phyloP scores from a whole-genome alignment of 2,888 invertebrate species.

The Dilophus febrilis region DNA sequence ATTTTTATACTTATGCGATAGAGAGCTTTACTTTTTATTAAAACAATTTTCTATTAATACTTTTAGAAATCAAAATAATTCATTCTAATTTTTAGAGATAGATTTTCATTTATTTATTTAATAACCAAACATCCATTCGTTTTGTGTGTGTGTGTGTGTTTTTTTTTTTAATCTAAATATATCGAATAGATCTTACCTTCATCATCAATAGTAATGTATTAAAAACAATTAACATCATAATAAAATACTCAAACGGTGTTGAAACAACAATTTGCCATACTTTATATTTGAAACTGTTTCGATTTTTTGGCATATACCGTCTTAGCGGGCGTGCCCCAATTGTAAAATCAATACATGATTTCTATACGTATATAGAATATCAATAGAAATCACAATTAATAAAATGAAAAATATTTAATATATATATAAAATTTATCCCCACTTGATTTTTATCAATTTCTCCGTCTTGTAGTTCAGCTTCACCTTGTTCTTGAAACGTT shows the following conservation, averaged over 20 bases:
- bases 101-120: no score
- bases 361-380: no score
- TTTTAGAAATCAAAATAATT: no score
- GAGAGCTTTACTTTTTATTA: no score
- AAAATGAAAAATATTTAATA: not conserved
- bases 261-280: slow-evolving; percentile 98
- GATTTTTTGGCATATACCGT: slow-evolving; percentile 98
- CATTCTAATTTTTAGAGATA: no score
- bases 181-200: no score
- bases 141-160: no score
- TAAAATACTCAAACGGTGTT: slow-evolving; percentile 98
- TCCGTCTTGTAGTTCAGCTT: slow-evolving; percentile 97
- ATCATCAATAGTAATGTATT: slow-evolving; percentile 99
- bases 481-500: slow-evolving; percentile 99
- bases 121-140: no score
- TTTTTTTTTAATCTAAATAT: no score
- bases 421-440: slow-evolving; percentile 12
- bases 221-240: slow-evolving; percentile 98
- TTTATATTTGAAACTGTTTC: slow-evolving; percentile 93
- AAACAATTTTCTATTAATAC: no score
- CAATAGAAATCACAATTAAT: no score
- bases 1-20: no score
- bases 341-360: slow-evolving; percentile 99
- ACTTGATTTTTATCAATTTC: slow-evolving; percentile 99
- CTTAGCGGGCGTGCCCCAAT: slow-evolving; percentile 96